These are phyloP conservation scores for Drosophila tanythrix DNA, from an alignment of 2,888 invertebrate species.

Conservation along the genomic window DNA sequence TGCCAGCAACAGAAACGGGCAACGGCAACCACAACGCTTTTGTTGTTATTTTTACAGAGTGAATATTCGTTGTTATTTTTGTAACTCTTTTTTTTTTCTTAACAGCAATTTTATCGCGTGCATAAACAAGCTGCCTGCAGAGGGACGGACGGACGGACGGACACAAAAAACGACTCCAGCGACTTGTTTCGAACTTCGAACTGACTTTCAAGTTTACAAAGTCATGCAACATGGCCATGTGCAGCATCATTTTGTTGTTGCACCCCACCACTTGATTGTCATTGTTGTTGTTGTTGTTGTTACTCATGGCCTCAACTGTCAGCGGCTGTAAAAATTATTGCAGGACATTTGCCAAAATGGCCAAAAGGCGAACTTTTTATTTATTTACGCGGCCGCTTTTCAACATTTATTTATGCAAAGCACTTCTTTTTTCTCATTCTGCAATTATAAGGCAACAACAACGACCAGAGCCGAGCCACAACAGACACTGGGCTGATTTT, in stretches of 20 bases:
- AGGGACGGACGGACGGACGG: slow-evolving; percentile 16
- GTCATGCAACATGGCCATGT: slow-evolving; percentile 77
- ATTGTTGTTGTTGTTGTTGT: slow-evolving; percentile 21
- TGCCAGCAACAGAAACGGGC: slow-evolving; percentile 35
- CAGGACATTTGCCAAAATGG: slow-evolving; percentile 73
- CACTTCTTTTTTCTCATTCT: slow-evolving; percentile 34
- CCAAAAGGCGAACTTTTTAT: slow-evolving; percentile 61
- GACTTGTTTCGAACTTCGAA: slow-evolving; percentile 63
- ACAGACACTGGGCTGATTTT: slow-evolving; percentile 30
- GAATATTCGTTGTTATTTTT: slow-evolving; percentile 42
- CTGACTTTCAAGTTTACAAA: slow-evolving; percentile 74
- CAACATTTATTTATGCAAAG: slow-evolving; percentile 57
- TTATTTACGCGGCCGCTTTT: slow-evolving; percentile 45
- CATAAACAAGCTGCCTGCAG: slow-evolving; percentile 69
- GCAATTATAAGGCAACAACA: slow-evolving; percentile 52
- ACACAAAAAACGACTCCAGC: slow-evolving; percentile 25
- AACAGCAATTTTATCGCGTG: slow-evolving; percentile 75
- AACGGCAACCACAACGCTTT: slow-evolving; percentile 63
- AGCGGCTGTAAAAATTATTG: slow-evolving; percentile 70
- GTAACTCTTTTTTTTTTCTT: slow-evolving; percentile 44
- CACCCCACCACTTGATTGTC: background rate
- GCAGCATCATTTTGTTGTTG: slow-evolving; percentile 49
- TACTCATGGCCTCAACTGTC: slow-evolving; percentile 47
- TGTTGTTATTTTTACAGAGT: slow-evolving; percentile 56
- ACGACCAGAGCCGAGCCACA: slow-evolving; percentile 10